These are phyloP conservation scores for Argopecten irradians DNA, from an alignment of 1,140 invertebrate species.

Conservation along the genomic window DNA sequence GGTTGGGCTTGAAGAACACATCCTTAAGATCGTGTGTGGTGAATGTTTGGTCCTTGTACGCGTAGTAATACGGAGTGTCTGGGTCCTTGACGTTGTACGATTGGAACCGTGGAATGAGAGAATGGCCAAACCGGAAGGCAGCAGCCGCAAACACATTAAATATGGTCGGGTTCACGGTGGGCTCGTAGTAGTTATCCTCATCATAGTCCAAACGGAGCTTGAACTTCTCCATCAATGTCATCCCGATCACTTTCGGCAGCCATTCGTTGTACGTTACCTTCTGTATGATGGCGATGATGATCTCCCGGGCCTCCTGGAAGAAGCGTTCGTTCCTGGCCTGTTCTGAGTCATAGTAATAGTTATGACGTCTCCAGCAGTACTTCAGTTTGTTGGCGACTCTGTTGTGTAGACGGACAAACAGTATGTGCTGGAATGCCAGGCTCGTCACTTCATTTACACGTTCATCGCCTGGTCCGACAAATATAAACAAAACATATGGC, in stretches of 20 bases:
- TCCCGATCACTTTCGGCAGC: conserved; percentile 88
- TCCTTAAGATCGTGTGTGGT: too few species aligned
- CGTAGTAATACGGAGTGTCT: too few species aligned
- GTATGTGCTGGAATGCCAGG: conserved; percentile 92
- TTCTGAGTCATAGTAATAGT: too few species aligned
- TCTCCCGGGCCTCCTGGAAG: conserved; percentile 89
- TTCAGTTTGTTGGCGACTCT: conserved; percentile 87
- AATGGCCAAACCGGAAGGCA: conserved; percentile 77
- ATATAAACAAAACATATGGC: too few species aligned
- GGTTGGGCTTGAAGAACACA: too few species aligned
- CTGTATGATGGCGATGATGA: conserved; percentile 96
- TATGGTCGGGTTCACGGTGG: conserved; percentile 85
- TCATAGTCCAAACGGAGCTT: too few species aligned
- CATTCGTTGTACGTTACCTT: conserved; percentile 95
- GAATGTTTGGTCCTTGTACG: too few species aligned
- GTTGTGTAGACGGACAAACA: conserved; percentile 97
- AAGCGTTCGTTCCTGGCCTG: conserved; percentile 94
- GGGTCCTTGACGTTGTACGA: too few species aligned
- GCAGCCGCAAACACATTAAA: conserved; percentile 83
- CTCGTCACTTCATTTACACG: conserved; percentile 82
- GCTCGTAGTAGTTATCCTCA: too few species aligned
- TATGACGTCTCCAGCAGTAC: too few species aligned
- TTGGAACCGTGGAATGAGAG: conserved; percentile 15
- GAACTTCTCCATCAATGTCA: conserved; percentile 81
- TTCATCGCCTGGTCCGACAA: conserved; percentile 81